Conservation (phyloP, 2,888 invertebrate genomes). For the Podotricha telesiphe region DNA sequence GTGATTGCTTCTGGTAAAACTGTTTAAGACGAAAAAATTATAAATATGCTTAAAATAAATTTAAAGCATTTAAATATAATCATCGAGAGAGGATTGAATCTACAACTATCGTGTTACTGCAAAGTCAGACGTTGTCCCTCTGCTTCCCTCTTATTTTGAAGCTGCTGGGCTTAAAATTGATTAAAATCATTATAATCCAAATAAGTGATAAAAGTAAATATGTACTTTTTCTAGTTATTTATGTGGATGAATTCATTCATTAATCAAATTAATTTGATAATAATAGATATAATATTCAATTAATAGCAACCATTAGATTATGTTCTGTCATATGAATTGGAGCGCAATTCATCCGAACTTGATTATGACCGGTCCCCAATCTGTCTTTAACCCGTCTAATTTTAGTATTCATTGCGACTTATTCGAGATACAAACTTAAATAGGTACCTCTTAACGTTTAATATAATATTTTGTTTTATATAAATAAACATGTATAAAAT, state of each 20-base stretch:
- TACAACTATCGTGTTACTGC: too few species aligned
- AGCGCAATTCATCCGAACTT: not conserved
- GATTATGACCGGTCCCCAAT: slow-evolving; percentile 1
- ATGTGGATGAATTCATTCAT: not conserved
- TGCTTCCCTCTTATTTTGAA: too few species aligned
- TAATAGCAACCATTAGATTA: not conserved
- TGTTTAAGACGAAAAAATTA: too few species aligned
- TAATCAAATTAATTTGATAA: not conserved
- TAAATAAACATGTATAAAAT: too few species aligned
- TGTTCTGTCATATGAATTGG: slow-evolving; percentile 8
- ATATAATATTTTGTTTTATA: not conserved
- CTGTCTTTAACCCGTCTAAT: slow-evolving; percentile 7
- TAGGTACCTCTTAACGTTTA: not conserved
- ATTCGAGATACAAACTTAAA: not conserved
- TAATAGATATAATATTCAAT: not conserved
- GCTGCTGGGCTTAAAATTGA: too few species aligned
- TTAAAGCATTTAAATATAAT: too few species aligned
- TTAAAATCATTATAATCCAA: too few species aligned
- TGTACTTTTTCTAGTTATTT: not conserved
- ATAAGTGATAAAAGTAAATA: not conserved
- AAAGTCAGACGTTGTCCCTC: too few species aligned
- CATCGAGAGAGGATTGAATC: too few species aligned
- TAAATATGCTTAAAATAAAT: too few species aligned
- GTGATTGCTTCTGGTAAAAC: not conserved
- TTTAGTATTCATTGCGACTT: slow-evolving; percentile 1